Conservation (phyloP, 2,888 invertebrate species). For the Drosophila formosana region DNA sequence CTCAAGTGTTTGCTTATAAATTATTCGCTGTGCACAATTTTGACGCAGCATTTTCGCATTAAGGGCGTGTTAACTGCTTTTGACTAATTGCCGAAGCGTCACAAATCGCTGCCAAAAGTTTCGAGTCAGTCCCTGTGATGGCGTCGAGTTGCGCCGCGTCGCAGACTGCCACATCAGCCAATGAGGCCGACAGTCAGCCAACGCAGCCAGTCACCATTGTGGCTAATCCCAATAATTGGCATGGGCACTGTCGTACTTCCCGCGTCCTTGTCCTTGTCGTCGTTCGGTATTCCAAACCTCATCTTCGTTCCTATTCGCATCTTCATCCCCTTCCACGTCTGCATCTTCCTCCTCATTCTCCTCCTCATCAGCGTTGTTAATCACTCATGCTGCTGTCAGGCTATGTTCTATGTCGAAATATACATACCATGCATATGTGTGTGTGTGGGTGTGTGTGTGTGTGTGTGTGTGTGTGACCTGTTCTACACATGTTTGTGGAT, state of each 20-base stretch:
- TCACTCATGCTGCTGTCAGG: slow-evolving; percentile 59
- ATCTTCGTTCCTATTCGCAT: background rate
- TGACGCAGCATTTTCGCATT: slow-evolving; percentile 51
- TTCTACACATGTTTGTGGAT: slow-evolving; percentile 46
- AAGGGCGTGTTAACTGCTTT: slow-evolving; percentile 62
- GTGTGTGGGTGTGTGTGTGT: background rate
- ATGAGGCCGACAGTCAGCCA: slow-evolving; percentile 1
- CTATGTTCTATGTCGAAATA: slow-evolving; percentile 19
- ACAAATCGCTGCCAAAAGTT: slow-evolving; percentile 59
- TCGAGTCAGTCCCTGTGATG: slow-evolving; percentile 25
- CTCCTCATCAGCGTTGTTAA: slow-evolving; percentile 48
- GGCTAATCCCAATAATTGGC: slow-evolving; percentile 61
- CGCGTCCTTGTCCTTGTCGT: background rate
- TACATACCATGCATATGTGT: slow-evolving; percentile 2
- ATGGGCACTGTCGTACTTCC: slow-evolving; percentile 21
- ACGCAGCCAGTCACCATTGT: slow-evolving; percentile 34
- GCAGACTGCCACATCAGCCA: background rate
- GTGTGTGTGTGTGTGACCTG: slow-evolving; percentile 8
- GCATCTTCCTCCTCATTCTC: slow-evolving; percentile 10
- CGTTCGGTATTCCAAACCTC: background rate
- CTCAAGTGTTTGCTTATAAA: slow-evolving; percentile 43
- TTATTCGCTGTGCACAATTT: slow-evolving; percentile 42
- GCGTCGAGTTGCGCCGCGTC: slow-evolving; percentile 19
- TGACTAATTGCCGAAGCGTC: slow-evolving; percentile 64
- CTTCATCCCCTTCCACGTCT: background rate